phyloP scores from a whole-genome alignment of 2,113 vertebrate genomes.

The Bubo scandiacus region DNA sequence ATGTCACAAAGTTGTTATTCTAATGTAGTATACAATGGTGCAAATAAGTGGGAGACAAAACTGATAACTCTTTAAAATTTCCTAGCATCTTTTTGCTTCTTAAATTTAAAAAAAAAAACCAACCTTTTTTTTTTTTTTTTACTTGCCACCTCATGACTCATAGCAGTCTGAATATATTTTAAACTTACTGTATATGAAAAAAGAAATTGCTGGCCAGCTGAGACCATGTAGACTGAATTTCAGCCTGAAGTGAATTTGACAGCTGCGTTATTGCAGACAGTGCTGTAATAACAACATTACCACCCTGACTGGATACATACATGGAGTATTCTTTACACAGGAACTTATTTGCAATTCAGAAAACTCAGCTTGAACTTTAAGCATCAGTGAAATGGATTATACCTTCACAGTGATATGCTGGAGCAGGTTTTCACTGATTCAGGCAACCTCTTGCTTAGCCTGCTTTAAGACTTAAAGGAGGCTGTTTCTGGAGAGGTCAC shows the following conservation, averaged over 20 bases:
- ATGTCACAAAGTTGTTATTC: neutral
- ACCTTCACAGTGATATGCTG: neutral
- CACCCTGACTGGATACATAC: constrained; percentile 16
- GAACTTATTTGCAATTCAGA: constrained; percentile 52
- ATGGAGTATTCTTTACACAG: constrained; percentile 24
- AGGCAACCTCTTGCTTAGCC: neutral
- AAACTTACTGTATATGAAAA: neutral
- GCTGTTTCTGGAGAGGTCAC: neutral
- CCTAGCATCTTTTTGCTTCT: neutral
- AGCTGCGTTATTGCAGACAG: constrained; percentile 62
- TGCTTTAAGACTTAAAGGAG: neutral
- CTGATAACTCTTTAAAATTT: neutral
- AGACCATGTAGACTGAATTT: constrained; percentile 10
- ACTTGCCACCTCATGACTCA: neutral
- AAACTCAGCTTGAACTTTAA: constrained; percentile 46
- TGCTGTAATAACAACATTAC: constrained; percentile 50
- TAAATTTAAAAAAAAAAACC: neutral
- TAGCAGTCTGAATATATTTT: neutral
- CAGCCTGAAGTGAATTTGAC: constrained; percentile 45
- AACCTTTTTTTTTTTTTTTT: neutral
- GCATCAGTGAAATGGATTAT: neutral
- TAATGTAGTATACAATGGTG: neutral
- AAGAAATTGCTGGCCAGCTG: neutral
- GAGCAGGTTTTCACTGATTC: neutral
- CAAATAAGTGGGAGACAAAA: neutral